Evolutionary conservation across 2,797 vertebrate species (phyloP).

Genomic region (Darevskia mixta): DNA sequence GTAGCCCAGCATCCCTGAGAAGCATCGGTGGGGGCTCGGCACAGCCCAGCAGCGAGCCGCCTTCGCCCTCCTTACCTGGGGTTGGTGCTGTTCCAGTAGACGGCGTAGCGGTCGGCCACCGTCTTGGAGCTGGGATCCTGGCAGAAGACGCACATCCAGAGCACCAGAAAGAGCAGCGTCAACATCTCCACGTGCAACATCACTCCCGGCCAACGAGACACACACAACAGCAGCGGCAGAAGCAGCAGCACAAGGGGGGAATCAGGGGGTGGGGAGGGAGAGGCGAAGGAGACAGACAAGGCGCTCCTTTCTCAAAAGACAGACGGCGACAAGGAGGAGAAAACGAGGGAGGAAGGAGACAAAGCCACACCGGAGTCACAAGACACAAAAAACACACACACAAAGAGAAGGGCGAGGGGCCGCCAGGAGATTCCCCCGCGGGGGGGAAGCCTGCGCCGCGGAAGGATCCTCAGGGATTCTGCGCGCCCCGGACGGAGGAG

Average conservation of each 20-base stretch:
- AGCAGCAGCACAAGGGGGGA: no score
- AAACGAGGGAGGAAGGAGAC: conserved; percentile 21
- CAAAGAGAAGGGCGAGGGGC: background rate
- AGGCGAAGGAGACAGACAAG: background rate
- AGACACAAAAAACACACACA: background rate
- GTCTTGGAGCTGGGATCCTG: conserved; percentile 97
- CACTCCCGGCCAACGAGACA: conserved; percentile 76
- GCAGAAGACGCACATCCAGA: conserved; percentile 94
- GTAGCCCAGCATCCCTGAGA: no score
- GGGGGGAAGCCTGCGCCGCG: background rate
- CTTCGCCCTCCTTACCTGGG: conserved; percentile 87
- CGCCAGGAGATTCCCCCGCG: conserved; percentile 6
- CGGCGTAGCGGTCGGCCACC: conserved; percentile 97
- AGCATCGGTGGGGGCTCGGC: background rate
- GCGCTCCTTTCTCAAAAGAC: conserved; percentile 36
- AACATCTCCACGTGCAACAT: conserved; percentile 98
- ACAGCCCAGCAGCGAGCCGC: background rate
- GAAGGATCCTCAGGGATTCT: conserved; percentile 57
- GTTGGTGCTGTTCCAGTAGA: conserved; percentile 99
- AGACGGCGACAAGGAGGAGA: conserved; percentile 53
- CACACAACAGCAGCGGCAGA: background rate
- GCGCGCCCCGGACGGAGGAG: conserved; percentile 70
- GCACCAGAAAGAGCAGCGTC: conserved; percentile 90
- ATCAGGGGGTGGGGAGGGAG: conserved; percentile 2
- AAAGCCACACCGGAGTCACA: conserved; percentile 10